Base-by-base conservation (phyloP, 2,797 vertebrate genomes). In the Aeoliscus strigatus region DNA sequence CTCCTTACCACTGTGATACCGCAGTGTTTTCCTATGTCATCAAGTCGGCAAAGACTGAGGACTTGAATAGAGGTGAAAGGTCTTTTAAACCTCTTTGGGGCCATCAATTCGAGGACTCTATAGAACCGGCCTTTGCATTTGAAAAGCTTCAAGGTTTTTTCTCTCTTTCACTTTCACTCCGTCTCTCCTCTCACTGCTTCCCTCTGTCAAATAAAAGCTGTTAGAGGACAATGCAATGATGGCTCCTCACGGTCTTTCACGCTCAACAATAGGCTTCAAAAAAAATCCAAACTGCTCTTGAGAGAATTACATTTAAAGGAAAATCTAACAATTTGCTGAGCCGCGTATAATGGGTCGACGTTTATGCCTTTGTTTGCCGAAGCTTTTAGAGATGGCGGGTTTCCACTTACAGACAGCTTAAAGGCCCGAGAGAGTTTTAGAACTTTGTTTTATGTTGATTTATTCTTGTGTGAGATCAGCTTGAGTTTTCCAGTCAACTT, bases 31-130 rank as follows among this genome's bases (percentile, higher is more conserved):
- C 90, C 91, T 89, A 83, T 78, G 79, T 90, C 86, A 90, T 89
- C 88, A 90, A 91, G 89, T 86, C 75, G 90, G 88, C 87, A 91
- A 90, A 91, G 88, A 90, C 82, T 67, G 57, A 71, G 18, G 73
- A 66, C 65, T 70, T 95, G 90, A 94, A 96, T 93, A 91, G 91
- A 90, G 82, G 88, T 87, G 87, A 93, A 89, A 91, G 82, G 87
- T 87, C 84, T 86, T 92, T 93, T 87, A 92, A 92, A 90, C 86
- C 91, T 91, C 91, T 93, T 94, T 94, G 89, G 90, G 82, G 79
- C 90, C 90, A 89, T 94, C 93, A 94, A 91, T 94, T 91, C 83
- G 82, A 81, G 75, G 75, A 87, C 88, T 88, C 88, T 85, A 80
- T 86, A 87, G 88, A 88, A 82, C 78, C 42, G 51, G 47, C 83